These are phyloP conservation scores for Brachypalpus laphriformis DNA, from an alignment of 2,888 invertebrate genomes.

Conservation along the genomic window DNA sequence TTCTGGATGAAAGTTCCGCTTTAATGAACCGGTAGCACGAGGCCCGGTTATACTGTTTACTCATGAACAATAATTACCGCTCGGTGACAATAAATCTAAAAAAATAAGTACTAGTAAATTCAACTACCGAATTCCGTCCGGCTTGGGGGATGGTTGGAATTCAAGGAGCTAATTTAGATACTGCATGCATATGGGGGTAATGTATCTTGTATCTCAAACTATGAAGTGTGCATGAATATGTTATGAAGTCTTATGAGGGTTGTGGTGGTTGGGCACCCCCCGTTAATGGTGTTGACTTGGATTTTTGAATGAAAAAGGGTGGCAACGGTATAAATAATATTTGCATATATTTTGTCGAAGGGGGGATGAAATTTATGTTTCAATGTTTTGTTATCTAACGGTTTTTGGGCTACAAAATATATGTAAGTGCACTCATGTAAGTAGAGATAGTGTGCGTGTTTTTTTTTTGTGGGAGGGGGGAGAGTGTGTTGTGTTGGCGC, in stretches of 20 bases:
- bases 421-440: slow-evolving; percentile 55
- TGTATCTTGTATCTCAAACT: slow-evolving; percentile 38
- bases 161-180: slow-evolving; percentile 46
- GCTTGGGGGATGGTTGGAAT: slow-evolving; percentile 1
- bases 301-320: slow-evolving; percentile 36
- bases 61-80: slow-evolving; percentile 52
- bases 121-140: slow-evolving; percentile 17
- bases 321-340: slow-evolving; percentile 52
- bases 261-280: not conserved
- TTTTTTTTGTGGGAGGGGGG: not conserved
- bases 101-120: slow-evolving; percentile 2
- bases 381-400: slow-evolving; percentile 45
- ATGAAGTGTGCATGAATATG: slow-evolving; percentile 54
- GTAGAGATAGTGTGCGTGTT: slow-evolving; percentile 56
- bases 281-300: slow-evolving; percentile 42
- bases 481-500: slow-evolving; percentile 32
- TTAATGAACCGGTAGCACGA: slow-evolving; percentile 61
- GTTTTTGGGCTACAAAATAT: slow-evolving; percentile 13
- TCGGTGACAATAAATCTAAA: slow-evolving; percentile 58
- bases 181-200: slow-evolving; percentile 34
- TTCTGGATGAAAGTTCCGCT: slow-evolving; percentile 31
- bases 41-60: slow-evolving; percentile 35
- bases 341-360: slow-evolving; percentile 38
- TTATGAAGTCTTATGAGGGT: slow-evolving; percentile 42
- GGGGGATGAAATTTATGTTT: slow-evolving; percentile 49